A percentile compares a stretch with the other conserved stretches of the same genome.
Conservation (phyloP, 1,140 invertebrate species). For the Coelopa frigida region DNA sequence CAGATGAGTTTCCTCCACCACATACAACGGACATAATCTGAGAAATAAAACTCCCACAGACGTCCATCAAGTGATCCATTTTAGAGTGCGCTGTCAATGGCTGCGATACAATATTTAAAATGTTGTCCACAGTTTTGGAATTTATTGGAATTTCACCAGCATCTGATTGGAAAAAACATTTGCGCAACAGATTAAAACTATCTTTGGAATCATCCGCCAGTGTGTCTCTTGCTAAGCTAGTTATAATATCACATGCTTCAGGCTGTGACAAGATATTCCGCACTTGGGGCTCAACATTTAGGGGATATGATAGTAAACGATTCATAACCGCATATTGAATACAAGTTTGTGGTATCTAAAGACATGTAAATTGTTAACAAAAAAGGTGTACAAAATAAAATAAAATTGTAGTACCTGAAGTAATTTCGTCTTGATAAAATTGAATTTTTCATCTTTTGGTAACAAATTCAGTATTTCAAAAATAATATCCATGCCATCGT, state of each 20-base stretch:
- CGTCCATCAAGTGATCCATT: conserved; percentile 34
- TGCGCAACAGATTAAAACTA: conserved; percentile 44
- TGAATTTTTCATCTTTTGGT: conserved; percentile 44
- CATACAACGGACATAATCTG: conserved; percentile 47
- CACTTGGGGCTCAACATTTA: conserved; percentile 46
- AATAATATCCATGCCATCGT: conserved; percentile 51
- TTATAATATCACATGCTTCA: conserved; percentile 42
- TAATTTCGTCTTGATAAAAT: conserved; percentile 47
- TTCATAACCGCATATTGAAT: conserved; percentile 45
- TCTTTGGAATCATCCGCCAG: conserved; percentile 42
- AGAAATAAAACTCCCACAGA: conserved; percentile 47
- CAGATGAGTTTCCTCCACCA: conserved; percentile 33
- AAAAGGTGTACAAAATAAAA: conserved; percentile 4
- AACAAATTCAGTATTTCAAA: conserved; percentile 52
- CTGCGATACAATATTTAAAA: conserved; percentile 45
- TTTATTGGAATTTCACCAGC: conserved; percentile 46
- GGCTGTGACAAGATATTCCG: conserved; percentile 48
- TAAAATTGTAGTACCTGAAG: conserved; percentile 39
- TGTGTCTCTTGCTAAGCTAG: conserved; percentile 41
- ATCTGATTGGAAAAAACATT: conserved; percentile 43
- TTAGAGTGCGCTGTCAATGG: conserved; percentile 38
- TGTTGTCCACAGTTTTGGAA: conserved; percentile 45
- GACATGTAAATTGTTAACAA: neutral
- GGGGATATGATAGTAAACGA: conserved; percentile 46
- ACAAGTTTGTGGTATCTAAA: conserved; percentile 20